Percentiles rank a stretch among this genome's conserved stretches.
Conservation (phyloP, 2,113 vertebrate species). For the Balaeniceps rex region DNA sequence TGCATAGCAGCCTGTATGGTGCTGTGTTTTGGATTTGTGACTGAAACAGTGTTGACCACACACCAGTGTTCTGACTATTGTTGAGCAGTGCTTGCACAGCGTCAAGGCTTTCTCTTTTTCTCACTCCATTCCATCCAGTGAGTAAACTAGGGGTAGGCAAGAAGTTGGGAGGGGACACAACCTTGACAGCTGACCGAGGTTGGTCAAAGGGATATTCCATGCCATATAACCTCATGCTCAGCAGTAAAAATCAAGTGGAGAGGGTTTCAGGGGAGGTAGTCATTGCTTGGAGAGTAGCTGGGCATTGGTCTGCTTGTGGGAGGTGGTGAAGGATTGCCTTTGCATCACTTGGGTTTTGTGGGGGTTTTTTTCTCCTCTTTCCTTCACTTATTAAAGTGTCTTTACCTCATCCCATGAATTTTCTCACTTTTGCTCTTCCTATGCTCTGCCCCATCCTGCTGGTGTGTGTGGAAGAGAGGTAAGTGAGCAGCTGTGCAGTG, state of each 20-base stretch:
- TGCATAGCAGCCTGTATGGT: neutral
- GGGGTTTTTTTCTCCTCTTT: neutral
- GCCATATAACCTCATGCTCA: neutral
- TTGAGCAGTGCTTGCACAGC: neutral
- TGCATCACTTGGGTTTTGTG: neutral
- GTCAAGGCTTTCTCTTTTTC: neutral
- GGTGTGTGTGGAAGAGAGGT: too few relatives aligned
- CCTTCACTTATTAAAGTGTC: neutral
- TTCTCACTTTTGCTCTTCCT: neutral
- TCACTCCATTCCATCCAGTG: neutral
- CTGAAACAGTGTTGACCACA: neutral
- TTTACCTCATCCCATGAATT: neutral
- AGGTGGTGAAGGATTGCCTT: neutral
- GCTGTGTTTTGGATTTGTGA: neutral
- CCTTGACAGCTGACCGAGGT: neutral
- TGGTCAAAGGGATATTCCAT: neutral
- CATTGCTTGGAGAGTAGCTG: neutral
- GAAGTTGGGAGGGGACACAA: neutral
- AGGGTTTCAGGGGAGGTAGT: neutral
- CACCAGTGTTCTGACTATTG: neutral
- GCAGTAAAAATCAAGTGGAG: neutral
- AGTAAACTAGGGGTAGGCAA: neutral
- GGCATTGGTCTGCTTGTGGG: neutral
- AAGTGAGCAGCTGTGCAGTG: neutral
- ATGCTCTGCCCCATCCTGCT: neutral